Percentiles rank a stretch among this genome's conserved stretches.
These are phyloP conservation scores for Glomeris marginata DNA, from an alignment of 2,888 invertebrate genomes.

Conservation along the genomic window DNA sequence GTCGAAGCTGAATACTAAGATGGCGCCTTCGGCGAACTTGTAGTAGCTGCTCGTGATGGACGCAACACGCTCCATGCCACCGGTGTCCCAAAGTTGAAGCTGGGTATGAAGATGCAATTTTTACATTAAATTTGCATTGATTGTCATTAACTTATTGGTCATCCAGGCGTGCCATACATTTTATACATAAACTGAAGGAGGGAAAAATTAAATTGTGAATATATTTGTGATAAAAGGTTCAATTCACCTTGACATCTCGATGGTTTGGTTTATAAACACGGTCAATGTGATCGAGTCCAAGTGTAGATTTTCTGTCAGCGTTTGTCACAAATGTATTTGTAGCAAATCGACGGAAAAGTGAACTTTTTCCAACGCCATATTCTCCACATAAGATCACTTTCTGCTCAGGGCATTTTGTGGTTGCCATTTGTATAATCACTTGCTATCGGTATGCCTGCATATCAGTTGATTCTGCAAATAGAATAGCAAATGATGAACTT, in stretches of 20 bases:
- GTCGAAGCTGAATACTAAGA: slow-evolving; percentile 77
- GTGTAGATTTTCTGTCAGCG: slow-evolving; percentile 66
- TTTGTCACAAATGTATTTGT: slow-evolving; percentile 75
- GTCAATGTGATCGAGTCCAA: slow-evolving; percentile 81
- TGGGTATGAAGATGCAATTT: slow-evolving; percentile 31
- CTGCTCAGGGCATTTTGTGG: slow-evolving; percentile 64
- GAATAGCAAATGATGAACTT: no score
- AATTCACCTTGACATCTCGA: slow-evolving; percentile 59
- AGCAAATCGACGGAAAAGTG: slow-evolving; percentile 76
- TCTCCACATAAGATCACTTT: slow-evolving; percentile 92
- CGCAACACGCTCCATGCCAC: slow-evolving; percentile 91
- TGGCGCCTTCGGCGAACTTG: slow-evolving; percentile 87
- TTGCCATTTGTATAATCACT: slow-evolving; percentile 53
- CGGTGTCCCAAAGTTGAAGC: slow-evolving; percentile 93
- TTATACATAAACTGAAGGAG: slow-evolving; percentile 15
- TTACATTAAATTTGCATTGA: not conserved
- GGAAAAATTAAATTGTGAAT: slow-evolving; percentile 6
- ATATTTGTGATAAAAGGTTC: not conserved
- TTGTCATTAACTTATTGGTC: not conserved
- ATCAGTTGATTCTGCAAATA: no score
- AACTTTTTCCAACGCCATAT: slow-evolving; percentile 91
- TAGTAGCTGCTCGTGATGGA: slow-evolving; percentile 91
- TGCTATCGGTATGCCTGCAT: no score
- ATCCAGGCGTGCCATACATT: not conserved
- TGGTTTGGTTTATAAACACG: slow-evolving; percentile 60